Percentiles rank a stretch among this genome's conserved stretches.
Conservation (phyloP, 2,113 vertebrate species). For the Nycticryphes semicollaris region DNA sequence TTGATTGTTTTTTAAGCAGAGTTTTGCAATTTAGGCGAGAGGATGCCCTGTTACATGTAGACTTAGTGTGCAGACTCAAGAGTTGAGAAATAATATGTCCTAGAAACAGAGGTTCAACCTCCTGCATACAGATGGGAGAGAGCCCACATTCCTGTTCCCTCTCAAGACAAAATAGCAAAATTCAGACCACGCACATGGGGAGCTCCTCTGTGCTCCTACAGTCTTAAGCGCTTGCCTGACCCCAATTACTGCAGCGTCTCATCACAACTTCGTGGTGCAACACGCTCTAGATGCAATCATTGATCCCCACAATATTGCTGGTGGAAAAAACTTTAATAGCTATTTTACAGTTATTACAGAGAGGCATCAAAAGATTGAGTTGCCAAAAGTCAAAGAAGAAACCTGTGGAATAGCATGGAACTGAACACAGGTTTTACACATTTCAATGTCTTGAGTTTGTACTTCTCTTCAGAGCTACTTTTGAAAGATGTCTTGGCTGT, state of each 20-base stretch:
- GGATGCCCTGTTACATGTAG: not conserved
- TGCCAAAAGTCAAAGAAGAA: not conserved
- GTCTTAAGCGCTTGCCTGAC: not conserved
- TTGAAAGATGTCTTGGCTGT: not conserved
- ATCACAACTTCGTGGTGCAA: not conserved
- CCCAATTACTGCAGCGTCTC: not conserved
- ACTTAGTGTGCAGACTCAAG: not conserved
- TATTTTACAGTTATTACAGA: not conserved
- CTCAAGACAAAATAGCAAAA: not conserved
- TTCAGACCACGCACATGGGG: fast-evolving
- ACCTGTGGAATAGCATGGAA: not conserved
- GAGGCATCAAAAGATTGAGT: not conserved
- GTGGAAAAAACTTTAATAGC: not conserved
- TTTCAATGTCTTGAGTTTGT: not conserved
- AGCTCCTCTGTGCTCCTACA: not conserved
- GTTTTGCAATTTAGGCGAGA: constrained; percentile 40
- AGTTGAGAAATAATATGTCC: not conserved
- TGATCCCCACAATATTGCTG: not conserved
- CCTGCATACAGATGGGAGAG: not conserved
- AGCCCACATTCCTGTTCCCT: not conserved
- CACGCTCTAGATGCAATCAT: not conserved
- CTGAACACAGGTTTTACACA: not conserved
- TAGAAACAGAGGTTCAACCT: not conserved
- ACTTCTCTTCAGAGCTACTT: not conserved
- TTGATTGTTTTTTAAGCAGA: not conserved